Base-by-base conservation (phyloP, 2,797 vertebrate genomes). In the Tachyglossus aculeatus region DNA sequence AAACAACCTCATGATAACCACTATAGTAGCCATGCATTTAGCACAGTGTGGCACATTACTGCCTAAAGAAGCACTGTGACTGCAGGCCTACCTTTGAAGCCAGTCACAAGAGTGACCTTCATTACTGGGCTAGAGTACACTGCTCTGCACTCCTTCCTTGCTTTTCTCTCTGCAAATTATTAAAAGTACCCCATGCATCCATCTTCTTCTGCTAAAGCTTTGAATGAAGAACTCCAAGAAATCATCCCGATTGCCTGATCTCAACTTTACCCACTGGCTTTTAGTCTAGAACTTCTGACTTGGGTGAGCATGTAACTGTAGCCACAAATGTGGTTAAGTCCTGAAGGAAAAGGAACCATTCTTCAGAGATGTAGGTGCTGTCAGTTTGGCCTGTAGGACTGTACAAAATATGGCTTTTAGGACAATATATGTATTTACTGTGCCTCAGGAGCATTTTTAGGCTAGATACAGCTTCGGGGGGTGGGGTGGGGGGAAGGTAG, bases 361-460 rank as follows among this genome's bases (percentile, higher is more conserved):
- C 59, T 21, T 22, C 53, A 54, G 61, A 50, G 27, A 31, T 67
- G 71, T 64, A 5, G 54, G 50, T 10, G 57, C 44, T 48, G 41
- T 14, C 24, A 48, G 2, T 10, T 7, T 74, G 66, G 81, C 74
- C 71, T 74, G 75, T 67, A 77, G 44, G 67, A 56, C 27, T 8
- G 31, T 18, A 48, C 45, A 25, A 8, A 18, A 18, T 29, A 48
- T 31, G 5, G 4, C 31, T 44, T 13, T 13, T 40, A 24, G 4
- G 24, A 47, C 5, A 31, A 64, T 29, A 68, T 27, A 31, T 25
- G 21, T 63, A 53, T 68, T 80, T n/a, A 1, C 51, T 66, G 31
- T 6, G 38, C 61, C 9, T 18, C 40, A 54, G 73, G 52, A 63
- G 71, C 4, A 0, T 68, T 56, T 48, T 32, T n/a, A 43, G 52